phyloP scores from a whole-genome alignment of 2,888 invertebrate genomes.

The Aricia artaxerxes region DNA sequence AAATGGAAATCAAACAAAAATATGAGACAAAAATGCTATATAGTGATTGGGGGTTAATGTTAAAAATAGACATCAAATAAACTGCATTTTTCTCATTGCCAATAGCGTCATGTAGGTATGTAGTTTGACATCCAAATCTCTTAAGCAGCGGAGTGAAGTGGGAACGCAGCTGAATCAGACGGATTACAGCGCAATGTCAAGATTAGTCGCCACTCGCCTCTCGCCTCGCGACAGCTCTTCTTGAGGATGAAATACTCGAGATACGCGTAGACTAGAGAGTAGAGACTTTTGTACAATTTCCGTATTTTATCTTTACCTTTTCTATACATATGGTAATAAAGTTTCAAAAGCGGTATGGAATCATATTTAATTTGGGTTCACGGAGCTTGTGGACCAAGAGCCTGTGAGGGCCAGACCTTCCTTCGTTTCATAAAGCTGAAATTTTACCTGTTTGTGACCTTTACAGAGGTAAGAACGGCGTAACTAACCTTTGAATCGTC shows the following conservation, averaged over 20 bases:
- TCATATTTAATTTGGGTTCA: too few species aligned
- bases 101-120: background rate
- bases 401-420: too few species aligned
- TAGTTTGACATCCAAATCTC: background rate
- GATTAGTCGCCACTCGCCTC: slow-evolving; percentile 7
- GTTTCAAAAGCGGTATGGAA: too few species aligned
- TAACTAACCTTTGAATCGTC: too few species aligned
- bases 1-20: background rate
- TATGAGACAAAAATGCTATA: background rate
- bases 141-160: slow-evolving; percentile 1
- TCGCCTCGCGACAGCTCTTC: slow-evolving; percentile 9
- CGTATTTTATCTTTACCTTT: background rate
- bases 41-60: too few species aligned
- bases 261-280: background rate
- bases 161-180: slow-evolving; percentile 13
- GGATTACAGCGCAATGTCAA: slow-evolving; percentile 19
- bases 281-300: background rate
- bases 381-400: too few species aligned
- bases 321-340: too few species aligned
- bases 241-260: background rate
- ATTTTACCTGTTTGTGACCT: too few species aligned
- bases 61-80: too few species aligned
- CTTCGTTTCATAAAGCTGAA: too few species aligned
- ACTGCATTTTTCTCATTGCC: background rate
- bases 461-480: too few species aligned